Percentiles rank a stretch among this genome's conserved stretches.
These are phyloP conservation scores for Lepidurus apus DNA, from an alignment of 1,140 invertebrate genomes.

Conservation along the genomic window DNA sequence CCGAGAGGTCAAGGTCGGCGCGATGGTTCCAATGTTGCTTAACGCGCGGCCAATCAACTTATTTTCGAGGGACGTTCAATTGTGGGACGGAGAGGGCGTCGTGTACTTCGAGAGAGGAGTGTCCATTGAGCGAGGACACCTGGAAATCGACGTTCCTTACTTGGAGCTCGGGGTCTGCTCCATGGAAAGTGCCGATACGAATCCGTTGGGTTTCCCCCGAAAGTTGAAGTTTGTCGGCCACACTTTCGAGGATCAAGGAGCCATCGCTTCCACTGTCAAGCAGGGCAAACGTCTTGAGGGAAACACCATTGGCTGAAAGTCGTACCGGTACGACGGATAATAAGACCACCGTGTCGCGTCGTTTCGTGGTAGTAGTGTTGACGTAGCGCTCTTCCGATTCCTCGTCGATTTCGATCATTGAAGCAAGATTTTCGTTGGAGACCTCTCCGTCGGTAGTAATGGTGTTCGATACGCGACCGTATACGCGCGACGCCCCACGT, in stretches of 20 bases:
- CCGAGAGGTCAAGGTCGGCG: neutral
- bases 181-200: slow-evolving; percentile 24
- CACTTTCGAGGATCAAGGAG: neutral
- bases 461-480: neutral
- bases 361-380: neutral
- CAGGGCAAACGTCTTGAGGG: neutral
- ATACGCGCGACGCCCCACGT: slow-evolving; percentile 13
- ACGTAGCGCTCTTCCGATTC: neutral
- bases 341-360: neutral
- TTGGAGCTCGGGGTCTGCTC: slow-evolving; percentile 5
- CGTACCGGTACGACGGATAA: slow-evolving; percentile 3
- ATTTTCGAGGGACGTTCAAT: neutral
- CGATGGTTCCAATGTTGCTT: neutral
- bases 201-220: neutral
- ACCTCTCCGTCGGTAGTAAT: neutral
- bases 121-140: neutral
- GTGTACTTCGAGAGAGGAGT: neutral
- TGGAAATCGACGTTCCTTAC: neutral
- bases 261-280: neutral
- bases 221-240: neutral
- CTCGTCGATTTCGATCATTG: neutral
- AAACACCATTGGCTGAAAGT: neutral
- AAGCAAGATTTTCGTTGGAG: neutral
- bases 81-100: slow-evolving; percentile 12
- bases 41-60: neutral